A percentile compares a stretch with the other conserved stretches of the same genome.
These are phyloP conservation scores for Gastrophryne carolinensis DNA, from an alignment of 2,797 vertebrate species.

Conservation along the genomic window DNA sequence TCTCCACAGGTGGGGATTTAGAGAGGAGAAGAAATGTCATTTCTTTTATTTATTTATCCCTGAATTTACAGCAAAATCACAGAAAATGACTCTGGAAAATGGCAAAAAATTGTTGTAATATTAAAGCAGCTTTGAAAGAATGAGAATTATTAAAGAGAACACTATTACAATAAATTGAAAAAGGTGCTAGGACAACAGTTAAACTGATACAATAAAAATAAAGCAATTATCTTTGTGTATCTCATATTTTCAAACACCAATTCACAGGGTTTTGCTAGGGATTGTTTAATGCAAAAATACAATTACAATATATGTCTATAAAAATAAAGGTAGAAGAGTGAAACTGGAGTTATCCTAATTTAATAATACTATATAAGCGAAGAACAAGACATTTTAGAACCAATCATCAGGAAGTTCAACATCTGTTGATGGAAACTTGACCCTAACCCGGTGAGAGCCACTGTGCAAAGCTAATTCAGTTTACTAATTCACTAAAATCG, in stretches of 20 bases:
- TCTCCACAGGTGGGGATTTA: slow-evolving; percentile 5
- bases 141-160: slow-evolving; percentile 30
- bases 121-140: slow-evolving; percentile 24
- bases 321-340: not conserved
- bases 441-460: no score
- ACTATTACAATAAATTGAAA: slow-evolving; percentile 11
- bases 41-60: slow-evolving; percentile 33
- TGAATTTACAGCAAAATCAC: slow-evolving; percentile 15
- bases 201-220: slow-evolving; percentile 22
- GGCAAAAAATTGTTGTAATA: slow-evolving; percentile 33
- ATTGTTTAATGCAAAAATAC: not conserved
- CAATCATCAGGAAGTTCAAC: not conserved
- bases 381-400: not conserved
- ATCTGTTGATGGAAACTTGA: no score
- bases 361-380: no score
- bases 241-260: slow-evolving; percentile 11
- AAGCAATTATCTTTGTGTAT: not conserved
- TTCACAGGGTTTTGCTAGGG: not conserved
- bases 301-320: not conserved
- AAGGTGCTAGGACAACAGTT: not conserved
- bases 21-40: slow-evolving; percentile 5
- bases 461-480: no score
- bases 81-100: slow-evolving; percentile 19
- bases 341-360: not conserved
- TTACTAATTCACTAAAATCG: no score